A percentile compares a stretch with the other conserved stretches of the same genome.
Conservation (phyloP, 2,888 invertebrate genomes). For the Zaprionus obscuricornis region DNA sequence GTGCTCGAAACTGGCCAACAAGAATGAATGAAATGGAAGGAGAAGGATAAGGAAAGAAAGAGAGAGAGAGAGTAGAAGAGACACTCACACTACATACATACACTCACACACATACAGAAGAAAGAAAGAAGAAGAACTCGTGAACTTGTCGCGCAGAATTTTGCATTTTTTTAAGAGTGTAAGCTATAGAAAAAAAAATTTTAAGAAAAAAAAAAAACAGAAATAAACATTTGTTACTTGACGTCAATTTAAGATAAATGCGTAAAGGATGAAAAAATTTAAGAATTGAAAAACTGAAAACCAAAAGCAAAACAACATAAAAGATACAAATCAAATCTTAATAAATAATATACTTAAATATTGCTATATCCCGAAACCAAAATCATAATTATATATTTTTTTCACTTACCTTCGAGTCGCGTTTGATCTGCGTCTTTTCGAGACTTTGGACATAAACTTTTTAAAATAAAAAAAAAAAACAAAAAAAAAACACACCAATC, state of each 20-base stretch:
- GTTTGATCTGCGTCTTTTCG: constrained; percentile 5
- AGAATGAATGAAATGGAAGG: too few relatives aligned
- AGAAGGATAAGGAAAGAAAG: too few relatives aligned
- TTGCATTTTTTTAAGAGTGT: constrained; percentile 81
- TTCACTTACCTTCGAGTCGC: constrained; percentile 50
- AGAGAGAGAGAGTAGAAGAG: constrained; percentile 11
- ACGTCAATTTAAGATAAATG: constrained; percentile 57
- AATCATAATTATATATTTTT: constrained; percentile 28
- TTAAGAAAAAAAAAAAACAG: constrained; percentile 21
- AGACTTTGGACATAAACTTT: constrained; percentile 46
- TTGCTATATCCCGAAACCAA: constrained; percentile 34
- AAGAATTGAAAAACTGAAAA: constrained; percentile 6
- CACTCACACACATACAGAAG: constrained; percentile 2
- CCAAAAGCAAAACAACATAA: constrained; percentile 18
- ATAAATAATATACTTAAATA: constrained; percentile 12
- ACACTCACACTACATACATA: neutral
- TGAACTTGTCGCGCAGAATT: constrained; percentile 76
- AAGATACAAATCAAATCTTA: neutral
- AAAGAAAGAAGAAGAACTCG: constrained; percentile 35
- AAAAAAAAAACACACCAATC: constrained; percentile 62
- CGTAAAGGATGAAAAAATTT: constrained; percentile 17
- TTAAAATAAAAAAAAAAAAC: too few relatives aligned
- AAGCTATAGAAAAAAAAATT: constrained; percentile 43
- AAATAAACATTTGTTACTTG: constrained; percentile 62
- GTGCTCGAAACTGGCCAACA: constrained; percentile 53